phyloP scores from a whole-genome alignment of 35 echinoderm and acorn worm genomes.

The Diadema setosum region DNA sequence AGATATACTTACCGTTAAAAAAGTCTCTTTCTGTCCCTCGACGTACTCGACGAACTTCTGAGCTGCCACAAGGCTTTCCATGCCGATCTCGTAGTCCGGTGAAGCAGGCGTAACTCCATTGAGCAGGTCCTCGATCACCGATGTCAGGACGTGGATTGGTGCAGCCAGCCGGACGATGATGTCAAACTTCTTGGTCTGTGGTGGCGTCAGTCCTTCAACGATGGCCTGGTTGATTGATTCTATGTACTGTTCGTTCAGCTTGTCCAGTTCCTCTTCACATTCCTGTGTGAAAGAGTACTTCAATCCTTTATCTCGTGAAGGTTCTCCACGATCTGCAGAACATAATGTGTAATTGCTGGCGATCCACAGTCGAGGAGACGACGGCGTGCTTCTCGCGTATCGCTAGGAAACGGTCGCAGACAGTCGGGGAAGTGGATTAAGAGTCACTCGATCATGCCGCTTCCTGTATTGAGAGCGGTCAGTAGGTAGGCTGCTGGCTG shows the following conservation, averaged over 20 bases:
- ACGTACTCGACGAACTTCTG: background rate
- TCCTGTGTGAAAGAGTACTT: background rate
- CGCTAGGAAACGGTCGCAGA: background rate
- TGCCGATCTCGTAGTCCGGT: background rate
- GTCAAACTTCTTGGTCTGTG: background rate
- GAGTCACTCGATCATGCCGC: background rate
- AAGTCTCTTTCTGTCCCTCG: background rate
- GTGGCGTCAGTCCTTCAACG: background rate
- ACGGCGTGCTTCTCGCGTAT: background rate
- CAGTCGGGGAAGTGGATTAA: background rate
- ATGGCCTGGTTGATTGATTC: background rate
- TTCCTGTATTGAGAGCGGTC: too few species aligned
- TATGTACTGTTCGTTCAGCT: background rate
- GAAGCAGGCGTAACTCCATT: background rate
- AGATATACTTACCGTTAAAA: background rate
- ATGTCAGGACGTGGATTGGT: background rate
- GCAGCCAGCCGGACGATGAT: background rate
- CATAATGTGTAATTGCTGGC: background rate
- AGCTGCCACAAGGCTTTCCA: background rate
- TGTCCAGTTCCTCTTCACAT: too few species aligned
- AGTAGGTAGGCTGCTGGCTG: background rate
- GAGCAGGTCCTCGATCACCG: background rate
- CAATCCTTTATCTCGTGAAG: background rate
- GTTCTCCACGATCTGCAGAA: conserved; percentile 3
- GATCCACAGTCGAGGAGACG: background rate